Evolutionary conservation across 2,113 vertebrate species (phyloP), one percentile per base, ranked within the genome.

Genomic region (Xenus cinereus): DNA sequence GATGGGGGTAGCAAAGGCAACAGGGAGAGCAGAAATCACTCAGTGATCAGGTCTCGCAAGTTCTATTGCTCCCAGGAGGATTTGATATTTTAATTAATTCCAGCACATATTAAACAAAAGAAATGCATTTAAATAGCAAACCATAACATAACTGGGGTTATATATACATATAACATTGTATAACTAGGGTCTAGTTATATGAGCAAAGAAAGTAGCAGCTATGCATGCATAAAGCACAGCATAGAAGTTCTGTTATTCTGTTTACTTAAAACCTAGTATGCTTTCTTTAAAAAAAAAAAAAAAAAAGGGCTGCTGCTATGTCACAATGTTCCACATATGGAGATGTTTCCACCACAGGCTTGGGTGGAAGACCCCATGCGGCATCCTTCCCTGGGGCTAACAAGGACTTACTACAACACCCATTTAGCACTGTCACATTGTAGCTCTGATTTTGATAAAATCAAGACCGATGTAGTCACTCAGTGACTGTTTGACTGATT

Each of bases 71-170:
- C 35, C 45, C 81, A 53, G 62, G 43, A 87, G 48, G 56, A 89
- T 87, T 79, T 91, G 53, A 26, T 53, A 59, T 73, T 95, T 87
- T 91, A 90, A 80, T 90, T 91, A 91, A 91, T 84, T 83, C 41
- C 22, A 6, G 57, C 79, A 62, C 27, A 45, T 57, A 60, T 39
- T 50, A 68, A 69, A 87, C 53, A 91, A 93, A 91, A 86, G 21
- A 64, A 82, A 85, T 56, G 2, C 27, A 62, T 76, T 91, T 93
- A 85, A 91, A 94, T 78, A 84, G 43, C 66, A 87, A 13, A 91
- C 27, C 5, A 2, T 22, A 85, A 74, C 28, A 14, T 33, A 48
- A 28, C 51, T 53, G 30, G 27, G 15, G 27, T 53, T 53, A 53
- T 28, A 28, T 17, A 53, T 28, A 28, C 51, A 28, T 53, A 26